Evolutionary conservation across 2,888 invertebrate species (phyloP).

Genomic region (Drosophila lacicola): DNA sequence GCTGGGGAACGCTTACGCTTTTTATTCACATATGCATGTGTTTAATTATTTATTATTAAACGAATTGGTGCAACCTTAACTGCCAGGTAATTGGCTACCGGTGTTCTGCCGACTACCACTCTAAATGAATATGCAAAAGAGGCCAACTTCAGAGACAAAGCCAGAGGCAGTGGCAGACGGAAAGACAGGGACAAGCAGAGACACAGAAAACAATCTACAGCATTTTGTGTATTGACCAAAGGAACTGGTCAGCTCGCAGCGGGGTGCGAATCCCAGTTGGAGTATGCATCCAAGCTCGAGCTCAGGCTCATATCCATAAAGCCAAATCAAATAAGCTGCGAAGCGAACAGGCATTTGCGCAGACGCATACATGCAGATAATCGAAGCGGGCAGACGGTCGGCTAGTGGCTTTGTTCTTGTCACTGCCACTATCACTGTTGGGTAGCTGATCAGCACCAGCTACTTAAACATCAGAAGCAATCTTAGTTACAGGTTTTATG

Average conservation of each 20-base stretch:
- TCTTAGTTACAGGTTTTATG: constrained; percentile 27
- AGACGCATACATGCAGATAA: constrained; percentile 6
- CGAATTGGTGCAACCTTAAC: constrained; percentile 83
- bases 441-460: constrained; percentile 15
- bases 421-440: constrained; percentile 15
- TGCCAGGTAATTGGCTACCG: constrained; percentile 83
- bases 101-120: constrained; percentile 66
- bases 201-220: constrained; percentile 46
- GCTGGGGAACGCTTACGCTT: not conserved
- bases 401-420: constrained; percentile 17
- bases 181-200: constrained; percentile 13
- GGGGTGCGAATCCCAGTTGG: constrained; percentile 23
- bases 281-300: constrained; percentile 21
- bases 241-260: constrained; percentile 43
- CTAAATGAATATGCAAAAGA: constrained; percentile 77
- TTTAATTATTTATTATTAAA: constrained; percentile 80
- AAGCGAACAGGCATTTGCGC: constrained; percentile 29
- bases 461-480: constrained; percentile 8
- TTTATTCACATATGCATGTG: constrained; percentile 27
- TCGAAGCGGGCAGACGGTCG: constrained; percentile 10
- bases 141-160: constrained; percentile 25
- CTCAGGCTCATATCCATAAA: constrained; percentile 48
- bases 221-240: constrained; percentile 50
- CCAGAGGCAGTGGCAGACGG: constrained; percentile 10
- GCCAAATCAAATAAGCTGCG: constrained; percentile 79